Conservation (phyloP, 2,113 vertebrate species). For the Megaceryle maxima region DNA sequence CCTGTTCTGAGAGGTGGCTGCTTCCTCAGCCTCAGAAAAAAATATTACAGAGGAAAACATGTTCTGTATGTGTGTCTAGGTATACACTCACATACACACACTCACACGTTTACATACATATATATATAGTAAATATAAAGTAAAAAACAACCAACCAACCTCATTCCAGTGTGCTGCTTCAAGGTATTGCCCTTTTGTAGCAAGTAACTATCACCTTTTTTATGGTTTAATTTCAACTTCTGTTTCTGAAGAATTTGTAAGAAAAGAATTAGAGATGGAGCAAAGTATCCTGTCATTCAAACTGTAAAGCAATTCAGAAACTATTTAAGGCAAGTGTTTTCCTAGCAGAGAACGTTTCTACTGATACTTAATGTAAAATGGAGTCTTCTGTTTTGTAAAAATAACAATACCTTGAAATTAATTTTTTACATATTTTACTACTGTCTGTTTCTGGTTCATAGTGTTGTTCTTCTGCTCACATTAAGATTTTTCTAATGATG, state of each 20-base stretch:
- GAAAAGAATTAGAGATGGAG: background rate
- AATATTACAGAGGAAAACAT: background rate
- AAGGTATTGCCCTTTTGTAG: background rate
- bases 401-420: background rate
- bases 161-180: background rate
- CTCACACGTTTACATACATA: no score
- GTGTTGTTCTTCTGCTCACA: background rate
- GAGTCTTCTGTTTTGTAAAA: background rate
- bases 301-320: background rate
- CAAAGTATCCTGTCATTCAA: background rate
- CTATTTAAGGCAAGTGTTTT: background rate
- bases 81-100: background rate
- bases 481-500: background rate
- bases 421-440: background rate
- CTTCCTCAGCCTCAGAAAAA: background rate
- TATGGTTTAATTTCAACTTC: background rate
- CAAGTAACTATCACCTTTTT: background rate
- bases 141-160: no score
- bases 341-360: background rate
- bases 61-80: rapidly evolving
- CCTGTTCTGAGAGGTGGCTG: background rate
- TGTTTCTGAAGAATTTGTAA: background rate
- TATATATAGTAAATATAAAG: background rate
- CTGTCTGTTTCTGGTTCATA: background rate
- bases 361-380: background rate